Conservation (phyloP, 37 sponge, comb jelly and placozoan genomes). For the Oscarella lobularis region DNA sequence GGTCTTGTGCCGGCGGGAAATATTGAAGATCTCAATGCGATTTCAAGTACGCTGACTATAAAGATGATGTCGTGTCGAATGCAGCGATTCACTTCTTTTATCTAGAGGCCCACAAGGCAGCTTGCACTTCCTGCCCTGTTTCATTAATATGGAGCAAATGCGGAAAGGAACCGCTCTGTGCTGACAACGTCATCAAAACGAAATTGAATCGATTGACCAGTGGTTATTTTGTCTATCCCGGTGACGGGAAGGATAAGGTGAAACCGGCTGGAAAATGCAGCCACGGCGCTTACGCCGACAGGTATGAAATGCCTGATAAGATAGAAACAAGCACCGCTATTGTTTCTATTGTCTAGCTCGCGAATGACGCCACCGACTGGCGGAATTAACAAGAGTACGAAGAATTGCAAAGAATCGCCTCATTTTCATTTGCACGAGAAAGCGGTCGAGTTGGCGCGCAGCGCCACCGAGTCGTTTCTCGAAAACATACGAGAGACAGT, state of each 20-base stretch:
- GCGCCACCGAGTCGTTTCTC: background rate
- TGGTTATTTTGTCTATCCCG: background rate
- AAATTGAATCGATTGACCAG: background rate
- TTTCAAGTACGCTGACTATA: no score
- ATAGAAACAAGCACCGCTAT: no score
- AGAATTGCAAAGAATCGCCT: background rate
- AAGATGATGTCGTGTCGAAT: no score
- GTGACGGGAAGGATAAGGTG: background rate
- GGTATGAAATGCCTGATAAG: no score
- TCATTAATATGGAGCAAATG: no score
- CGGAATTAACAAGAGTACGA: background rate
- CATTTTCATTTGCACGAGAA: background rate
- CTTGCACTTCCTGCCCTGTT: no score
- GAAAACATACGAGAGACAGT: background rate
- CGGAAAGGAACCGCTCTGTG: no score
- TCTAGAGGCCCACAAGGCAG: no score
- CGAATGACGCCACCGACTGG: background rate
- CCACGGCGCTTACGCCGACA: background rate
- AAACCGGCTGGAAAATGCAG: background rate
- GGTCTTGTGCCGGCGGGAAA: no score
- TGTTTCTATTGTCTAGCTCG: background rate
- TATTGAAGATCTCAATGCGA: no score
- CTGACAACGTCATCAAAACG: background rate
- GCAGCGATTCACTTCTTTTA: no score
- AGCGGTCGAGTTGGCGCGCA: background rate